Evolutionary conservation across 1,140 invertebrate genomes (phyloP).

Genomic region (Aphidius gifuensis): DNA sequence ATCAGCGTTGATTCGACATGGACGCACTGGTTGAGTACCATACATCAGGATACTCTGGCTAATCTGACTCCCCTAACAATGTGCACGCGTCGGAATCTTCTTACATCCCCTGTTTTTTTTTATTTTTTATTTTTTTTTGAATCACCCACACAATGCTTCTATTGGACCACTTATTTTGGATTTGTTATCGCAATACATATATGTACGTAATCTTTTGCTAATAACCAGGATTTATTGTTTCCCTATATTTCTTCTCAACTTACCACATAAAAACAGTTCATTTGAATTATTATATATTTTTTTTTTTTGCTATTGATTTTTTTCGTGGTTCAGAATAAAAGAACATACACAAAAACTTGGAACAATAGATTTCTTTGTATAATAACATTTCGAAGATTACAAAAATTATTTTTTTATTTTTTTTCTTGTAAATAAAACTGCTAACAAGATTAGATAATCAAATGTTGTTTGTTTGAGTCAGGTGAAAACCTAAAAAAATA

Average conservation of each 20-base stretch:
- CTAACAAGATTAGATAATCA: constrained; percentile 14
- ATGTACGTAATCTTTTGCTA: constrained; percentile 52
- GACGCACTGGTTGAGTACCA: constrained; percentile 35
- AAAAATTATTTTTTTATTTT: background rate
- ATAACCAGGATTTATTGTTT: constrained; percentile 54
- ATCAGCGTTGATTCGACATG: constrained; percentile 19
- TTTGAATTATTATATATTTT: constrained; percentile 1
- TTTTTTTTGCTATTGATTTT: background rate
- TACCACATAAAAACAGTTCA: constrained; percentile 16
- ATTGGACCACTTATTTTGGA: constrained; percentile 15
- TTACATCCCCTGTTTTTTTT: constrained; percentile 40
- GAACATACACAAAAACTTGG: no score
- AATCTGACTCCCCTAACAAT: constrained; percentile 58
- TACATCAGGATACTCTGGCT: constrained; percentile 52
- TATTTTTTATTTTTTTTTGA: constrained; percentile 18
- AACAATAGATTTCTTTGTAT: constrained; percentile 9
- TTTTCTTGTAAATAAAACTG: background rate
- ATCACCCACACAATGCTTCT: constrained; percentile 18
- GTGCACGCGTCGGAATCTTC: constrained; percentile 57
- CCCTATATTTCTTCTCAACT: constrained; percentile 24
- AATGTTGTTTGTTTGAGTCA: background rate
- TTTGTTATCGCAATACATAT: constrained; percentile 50
- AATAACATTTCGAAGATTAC: background rate
- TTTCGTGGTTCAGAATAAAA: background rate
- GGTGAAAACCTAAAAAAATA: constrained; percentile 12